These are phyloP conservation scores for Lerema accius DNA, from an alignment of 1,140 invertebrate species.

Conservation along the genomic window DNA sequence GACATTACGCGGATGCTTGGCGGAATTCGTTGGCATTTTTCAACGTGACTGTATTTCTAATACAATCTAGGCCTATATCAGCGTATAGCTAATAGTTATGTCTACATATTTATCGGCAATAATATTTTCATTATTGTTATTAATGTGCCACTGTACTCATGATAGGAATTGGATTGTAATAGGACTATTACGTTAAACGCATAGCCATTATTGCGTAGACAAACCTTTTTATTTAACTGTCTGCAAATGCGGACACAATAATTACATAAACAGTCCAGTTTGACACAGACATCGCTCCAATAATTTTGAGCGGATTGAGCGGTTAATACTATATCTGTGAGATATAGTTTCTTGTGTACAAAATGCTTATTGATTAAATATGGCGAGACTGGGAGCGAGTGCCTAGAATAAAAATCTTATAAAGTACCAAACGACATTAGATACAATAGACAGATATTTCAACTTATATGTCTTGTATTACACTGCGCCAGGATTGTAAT, in stretches of 20 bases:
- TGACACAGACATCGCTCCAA: slow-evolving; percentile 29
- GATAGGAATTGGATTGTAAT: slow-evolving; percentile 34
- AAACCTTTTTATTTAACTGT: slow-evolving; percentile 47
- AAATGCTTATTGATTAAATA: background rate
- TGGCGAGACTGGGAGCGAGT: no score
- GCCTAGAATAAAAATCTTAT: no score
- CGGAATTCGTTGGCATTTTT: slow-evolving; percentile 11
- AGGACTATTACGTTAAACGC: slow-evolving; percentile 49
- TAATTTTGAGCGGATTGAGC: slow-evolving; percentile 1
- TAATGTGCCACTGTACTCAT: slow-evolving; percentile 29
- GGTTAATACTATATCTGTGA: slow-evolving; percentile 2
- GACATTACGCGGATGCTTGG: background rate
- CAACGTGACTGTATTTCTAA: slow-evolving; percentile 30
- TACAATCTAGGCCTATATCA: slow-evolving; percentile 27
- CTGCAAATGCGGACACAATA: slow-evolving; percentile 38
- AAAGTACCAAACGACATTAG: no score
- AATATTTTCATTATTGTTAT: slow-evolving; percentile 44
- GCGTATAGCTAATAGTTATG: slow-evolving; percentile 30
- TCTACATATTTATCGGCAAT: slow-evolving; percentile 36
- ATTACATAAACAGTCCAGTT: slow-evolving; percentile 41
- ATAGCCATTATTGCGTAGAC: slow-evolving; percentile 52
- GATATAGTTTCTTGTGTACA: background rate
- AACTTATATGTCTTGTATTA: no score
- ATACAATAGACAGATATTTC: no score
- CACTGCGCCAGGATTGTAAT: no score